Conservation (phyloP, 1,140 invertebrate species). For the Globodera ellingtonae region DNA sequence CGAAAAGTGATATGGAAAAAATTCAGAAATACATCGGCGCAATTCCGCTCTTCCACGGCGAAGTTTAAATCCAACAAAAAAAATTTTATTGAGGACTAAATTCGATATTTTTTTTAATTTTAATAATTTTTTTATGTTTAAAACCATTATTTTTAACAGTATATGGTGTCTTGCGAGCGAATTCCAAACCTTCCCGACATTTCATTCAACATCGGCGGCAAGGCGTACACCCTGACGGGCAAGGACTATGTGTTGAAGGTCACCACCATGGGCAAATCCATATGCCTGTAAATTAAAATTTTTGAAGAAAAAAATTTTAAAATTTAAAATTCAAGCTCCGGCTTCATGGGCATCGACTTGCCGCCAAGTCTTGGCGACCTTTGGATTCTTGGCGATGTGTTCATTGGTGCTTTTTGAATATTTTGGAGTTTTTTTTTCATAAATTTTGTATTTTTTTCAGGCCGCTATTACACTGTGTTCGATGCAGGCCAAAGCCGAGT, state of each 20-base stretch:
- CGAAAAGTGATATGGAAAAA: slow-evolving; percentile 77
- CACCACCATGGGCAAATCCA: slow-evolving; percentile 70
- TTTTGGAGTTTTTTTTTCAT: neutral
- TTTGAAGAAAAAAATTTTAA: neutral
- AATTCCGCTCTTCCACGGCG: slow-evolving; percentile 62
- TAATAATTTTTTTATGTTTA: neutral
- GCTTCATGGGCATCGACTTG: slow-evolving; percentile 94
- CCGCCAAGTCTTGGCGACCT: slow-evolving; percentile 85
- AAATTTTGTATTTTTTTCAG: neutral
- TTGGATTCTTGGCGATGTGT: slow-evolving; percentile 84
- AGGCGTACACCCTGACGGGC: slow-evolving; percentile 72
- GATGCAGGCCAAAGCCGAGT: slow-evolving; percentile 77
- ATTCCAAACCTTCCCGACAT: slow-evolving; percentile 77
- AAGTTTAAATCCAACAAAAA: slow-evolving; percentile 32
- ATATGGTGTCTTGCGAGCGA: slow-evolving; percentile 67
- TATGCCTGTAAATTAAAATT: slow-evolving; percentile 73
- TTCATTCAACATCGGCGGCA: slow-evolving; percentile 78
- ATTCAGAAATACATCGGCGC: slow-evolving; percentile 79
- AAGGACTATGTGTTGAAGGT: slow-evolving; percentile 63
- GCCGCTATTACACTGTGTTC: slow-evolving; percentile 64
- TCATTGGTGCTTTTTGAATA: slow-evolving; percentile 65
- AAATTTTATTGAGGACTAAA: neutral
- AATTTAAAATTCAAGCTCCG: slow-evolving; percentile 70
- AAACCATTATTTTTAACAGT: slow-evolving; percentile 58
- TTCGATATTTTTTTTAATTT: no score